phyloP scores from a whole-genome alignment of 2,113 vertebrate species.

The Ailurus styani region DNA sequence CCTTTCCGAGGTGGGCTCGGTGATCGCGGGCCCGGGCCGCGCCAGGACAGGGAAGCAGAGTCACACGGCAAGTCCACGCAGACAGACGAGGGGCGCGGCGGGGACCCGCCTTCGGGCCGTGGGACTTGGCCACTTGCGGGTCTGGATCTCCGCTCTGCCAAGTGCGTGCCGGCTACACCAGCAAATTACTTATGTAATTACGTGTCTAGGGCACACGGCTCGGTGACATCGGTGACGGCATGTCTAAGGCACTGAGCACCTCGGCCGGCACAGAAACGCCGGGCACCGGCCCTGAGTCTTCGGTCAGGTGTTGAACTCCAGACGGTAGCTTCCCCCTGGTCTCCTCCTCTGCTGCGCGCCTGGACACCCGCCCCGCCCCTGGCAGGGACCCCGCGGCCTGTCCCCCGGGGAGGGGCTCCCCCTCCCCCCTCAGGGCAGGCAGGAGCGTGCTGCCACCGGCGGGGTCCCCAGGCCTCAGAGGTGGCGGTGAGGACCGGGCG shows the following conservation, averaged over 20 bases:
- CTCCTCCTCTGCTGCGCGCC: neutral
- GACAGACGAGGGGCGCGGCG: neutral
- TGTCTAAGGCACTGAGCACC: neutral
- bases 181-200: neutral
- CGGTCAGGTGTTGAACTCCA: neutral
- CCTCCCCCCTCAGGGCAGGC: neutral
- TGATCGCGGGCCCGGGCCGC: neutral
- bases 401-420: neutral
- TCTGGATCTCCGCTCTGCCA: neutral
- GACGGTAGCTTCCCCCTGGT: neutral
- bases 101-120: neutral
- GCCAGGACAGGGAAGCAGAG: neutral
- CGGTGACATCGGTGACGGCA: neutral
- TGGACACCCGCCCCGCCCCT: neutral
- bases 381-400: neutral
- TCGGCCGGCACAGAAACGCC: fast-evolving
- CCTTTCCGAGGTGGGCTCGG: neutral
- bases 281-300: neutral
- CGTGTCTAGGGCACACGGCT: neutral
- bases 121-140: neutral
- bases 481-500: neutral
- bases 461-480: neutral
- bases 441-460: neutral
- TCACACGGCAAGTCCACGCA: neutral
- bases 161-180: too few relatives aligned